Base-by-base conservation (phyloP, 30 jellyfish, hydroid and myxozoan species). In the Sanderia malayensis region DNA sequence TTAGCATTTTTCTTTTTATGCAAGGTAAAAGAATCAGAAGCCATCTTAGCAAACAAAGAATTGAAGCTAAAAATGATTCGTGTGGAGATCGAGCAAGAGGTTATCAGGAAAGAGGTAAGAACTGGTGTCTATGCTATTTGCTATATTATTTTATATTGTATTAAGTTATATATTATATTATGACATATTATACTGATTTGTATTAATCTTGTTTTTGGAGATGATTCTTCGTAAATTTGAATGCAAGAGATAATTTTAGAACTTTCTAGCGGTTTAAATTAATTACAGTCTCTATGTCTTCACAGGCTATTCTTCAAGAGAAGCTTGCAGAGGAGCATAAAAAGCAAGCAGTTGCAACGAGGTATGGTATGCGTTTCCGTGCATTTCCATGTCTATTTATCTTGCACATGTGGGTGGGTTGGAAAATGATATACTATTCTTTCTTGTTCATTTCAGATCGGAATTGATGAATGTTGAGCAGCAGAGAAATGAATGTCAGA, bases 251-350 rank as follows among this genome's bases (percentile, higher is more conserved):
- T n/a, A n/a, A n/a, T n/a, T n/a, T n/a, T n/a, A n/a, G n/a, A n/a
- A n/a, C n/a, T n/a, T n/a, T n/a, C n/a, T n/a, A n/a, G n/a, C n/a
- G n/a, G n/a, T n/a, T n/a, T n/a, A n/a, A n/a, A n/a, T n/a, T n/a
- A n/a, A n/a, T n/a, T n/a, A n/a, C n/a, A n/a, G n/a, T 37, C 52
- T 6, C 52, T 4, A 9, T 49, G 64, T 29, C 1, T 61, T 76
- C 37, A 10, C 30, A 76, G 87, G 87, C 87, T 3, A 47, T 62
- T 19, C 31, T 62, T 15, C 69, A 34, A 28, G 87, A 76, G 32
- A 76, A 76, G 61, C 80, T 76, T 21, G 80, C 64, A 10, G 87
- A 62, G 21, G 87, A 76, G n/a, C 87, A 76, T 52, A 76, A 65
- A 63, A 76, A 61, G 55, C 87, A 76, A 47, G 60, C 80, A 7